A percentile compares a stretch with the other conserved stretches of the same genome.
Conservation (phyloP, 2,113 vertebrate species). For the Neopipo cinnamomea region DNA sequence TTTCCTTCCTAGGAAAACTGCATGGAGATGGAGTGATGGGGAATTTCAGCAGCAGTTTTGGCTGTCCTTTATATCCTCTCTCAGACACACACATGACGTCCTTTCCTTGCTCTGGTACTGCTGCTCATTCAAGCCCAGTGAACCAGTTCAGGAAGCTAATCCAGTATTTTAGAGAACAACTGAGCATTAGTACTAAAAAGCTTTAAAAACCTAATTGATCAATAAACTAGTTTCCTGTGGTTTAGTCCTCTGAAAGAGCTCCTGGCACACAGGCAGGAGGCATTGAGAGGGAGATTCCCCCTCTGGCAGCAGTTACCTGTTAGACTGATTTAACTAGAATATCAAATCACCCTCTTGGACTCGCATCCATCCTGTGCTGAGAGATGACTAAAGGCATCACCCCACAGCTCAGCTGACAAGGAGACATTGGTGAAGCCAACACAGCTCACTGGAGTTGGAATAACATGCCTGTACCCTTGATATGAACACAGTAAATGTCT, state of each 20-base stretch:
- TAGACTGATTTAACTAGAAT: not conserved
- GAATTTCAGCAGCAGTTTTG: not conserved
- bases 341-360: not conserved
- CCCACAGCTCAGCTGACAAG: not conserved
- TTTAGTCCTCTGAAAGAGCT: not conserved
- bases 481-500: not conserved
- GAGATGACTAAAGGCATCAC: not conserved
- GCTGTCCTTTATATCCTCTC: not conserved
- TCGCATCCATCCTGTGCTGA: fast-evolving
- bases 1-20: not conserved
- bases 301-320: not conserved
- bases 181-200: not conserved
- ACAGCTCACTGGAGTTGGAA: not conserved
- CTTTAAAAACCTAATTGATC: not conserved
- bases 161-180: not conserved
- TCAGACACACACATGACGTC: fast-evolving
- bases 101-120: not conserved
- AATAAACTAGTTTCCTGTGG: not conserved
- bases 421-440: fast-evolving
- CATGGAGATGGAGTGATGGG: not conserved
- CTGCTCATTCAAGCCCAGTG: not conserved
- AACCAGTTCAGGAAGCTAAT: not conserved
- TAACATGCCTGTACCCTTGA: not conserved
- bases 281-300: not conserved
- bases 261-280: not conserved